Evolutionary conservation across 2,888 invertebrate genomes (phyloP), one percentile per base, ranked within the genome.

Genomic region (Capitulum mitella): DNA sequence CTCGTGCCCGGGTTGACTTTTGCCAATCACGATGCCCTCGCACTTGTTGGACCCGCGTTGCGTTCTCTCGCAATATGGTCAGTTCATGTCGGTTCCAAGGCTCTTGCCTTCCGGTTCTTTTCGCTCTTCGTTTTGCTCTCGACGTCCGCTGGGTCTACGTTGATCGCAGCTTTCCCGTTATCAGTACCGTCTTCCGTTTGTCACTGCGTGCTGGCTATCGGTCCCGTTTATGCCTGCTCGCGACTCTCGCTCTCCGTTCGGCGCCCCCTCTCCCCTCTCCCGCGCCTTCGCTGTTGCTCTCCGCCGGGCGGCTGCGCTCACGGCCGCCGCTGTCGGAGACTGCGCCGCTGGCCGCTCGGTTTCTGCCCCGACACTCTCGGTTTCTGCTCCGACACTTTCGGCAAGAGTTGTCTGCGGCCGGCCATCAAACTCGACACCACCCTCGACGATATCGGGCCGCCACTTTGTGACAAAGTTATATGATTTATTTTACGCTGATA

Each of bases 401-500:
- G n/a, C 5, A 22, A 16, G 8, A 5, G 22, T 51, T 22, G 51
- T 16, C 54, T 54, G 26, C n/a, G 54, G 54, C 22, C 54, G n/a
- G 16, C 32, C 61, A 16, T 61, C 61, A 37, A 70, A 70, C 29
- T 70, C 22, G 70, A 37, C 70, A 70, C 12, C 61, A 61, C 61
- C 61, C 32, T 10, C 32, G 61, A 32, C 16, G n/a, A 32, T 61
- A 61, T 32, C 61, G 32, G 16, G 32, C 32, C 51, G 16, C 10
- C 61, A 61, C 61, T 61, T 61, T 61, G 61, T 61, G 61, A 61
- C 61, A 61, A 37, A 70, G 16, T 70, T 70, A 19, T 70, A 70
- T 70, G 70, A 70, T 70, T 70, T 70, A 70, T 70, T 70, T 70
- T 34, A 70, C 70, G 70, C 70, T 70, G 70, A 22, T 70, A 70